Percentiles rank a stretch among this genome's conserved stretches.
Conservation (phyloP, 2,113 vertebrate genomes). For the Pleuronectes platessa region DNA sequence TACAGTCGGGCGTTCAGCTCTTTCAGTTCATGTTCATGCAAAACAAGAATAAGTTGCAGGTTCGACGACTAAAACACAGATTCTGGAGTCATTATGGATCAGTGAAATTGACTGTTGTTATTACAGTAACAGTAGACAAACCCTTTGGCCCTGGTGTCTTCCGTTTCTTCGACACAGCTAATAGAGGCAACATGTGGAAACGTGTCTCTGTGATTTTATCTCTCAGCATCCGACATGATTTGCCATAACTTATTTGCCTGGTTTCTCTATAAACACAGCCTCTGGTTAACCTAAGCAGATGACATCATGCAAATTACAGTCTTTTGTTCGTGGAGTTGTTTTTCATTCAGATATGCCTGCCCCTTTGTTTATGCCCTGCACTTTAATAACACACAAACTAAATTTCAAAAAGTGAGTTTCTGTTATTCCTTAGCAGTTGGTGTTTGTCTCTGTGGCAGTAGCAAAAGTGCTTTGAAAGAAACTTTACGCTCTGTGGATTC, state of each 20-base stretch:
- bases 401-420: constrained; percentile 20
- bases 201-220: constrained; percentile 35
- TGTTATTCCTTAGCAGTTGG: constrained; percentile 27
- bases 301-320: constrained; percentile 48
- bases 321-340: constrained; percentile 28
- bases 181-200: constrained; percentile 27
- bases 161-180: constrained; percentile 33
- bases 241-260: constrained; percentile 50
- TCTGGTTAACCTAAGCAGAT: constrained; percentile 41
- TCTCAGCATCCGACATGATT: constrained; percentile 33
- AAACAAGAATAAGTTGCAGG: background rate
- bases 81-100: background rate
- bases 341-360: constrained; percentile 8
- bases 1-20: background rate
- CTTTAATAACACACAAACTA: constrained; percentile 5
- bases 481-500: background rate
- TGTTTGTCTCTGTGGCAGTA: constrained; percentile 33
- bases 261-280: constrained; percentile 51
- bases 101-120: background rate
- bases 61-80: background rate
- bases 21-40: constrained; percentile 4
- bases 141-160: constrained; percentile 1
- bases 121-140: background rate
- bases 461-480: background rate
- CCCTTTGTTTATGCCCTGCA: constrained; percentile 26